Base-by-base conservation (phyloP, 2,888 invertebrate species). In the Meteorus cinctellus region DNA sequence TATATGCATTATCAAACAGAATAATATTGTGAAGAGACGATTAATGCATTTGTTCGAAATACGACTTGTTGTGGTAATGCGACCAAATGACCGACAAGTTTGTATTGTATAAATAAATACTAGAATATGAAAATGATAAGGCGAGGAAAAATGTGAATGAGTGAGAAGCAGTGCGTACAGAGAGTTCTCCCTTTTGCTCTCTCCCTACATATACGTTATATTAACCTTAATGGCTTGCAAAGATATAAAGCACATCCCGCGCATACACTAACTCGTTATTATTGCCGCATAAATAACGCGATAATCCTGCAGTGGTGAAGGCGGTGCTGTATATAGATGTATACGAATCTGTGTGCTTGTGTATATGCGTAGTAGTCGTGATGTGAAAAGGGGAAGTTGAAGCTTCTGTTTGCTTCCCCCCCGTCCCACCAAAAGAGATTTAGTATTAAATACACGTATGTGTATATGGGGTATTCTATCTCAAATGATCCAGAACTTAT, bases 211-310 rank as follows among this genome's bases (percentile, higher is more conserved):
- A 29, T 69, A 81, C 84, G 85, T 86, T 88, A 86, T 88, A 88
- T 88, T 89, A 89, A 87, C 89, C 88, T 87, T 89, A 89, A 89
- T 88, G 89, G 88, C 83, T 87, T 83, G 86, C 88, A 83, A 87
- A 86, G 86, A 87, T 87, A 89, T 89, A 89, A 89, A 89, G 88
- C 88, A 88, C 88, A 89, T 88, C 89, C 89, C 86, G 88, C 87
- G 89, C 87, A 87, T 88, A 88, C 82, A 86, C 86, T 87, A 88
- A 87, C 87, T 89, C 89, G 88, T 89, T 89, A 89, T 89, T 89
- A 89, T 89, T 88, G 86, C 87, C 86, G 86, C 86, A 89, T 89
- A 89, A 89, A 89, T 89, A 89, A 89, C 88, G 85, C 84, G 89
- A 89, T 89, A 89, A 89, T 89, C 89, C 88, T 81, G 81, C 81